Evolutionary conservation across 1,140 invertebrate species (phyloP).

Genomic region (Archegozetes longisetosus): DNA sequence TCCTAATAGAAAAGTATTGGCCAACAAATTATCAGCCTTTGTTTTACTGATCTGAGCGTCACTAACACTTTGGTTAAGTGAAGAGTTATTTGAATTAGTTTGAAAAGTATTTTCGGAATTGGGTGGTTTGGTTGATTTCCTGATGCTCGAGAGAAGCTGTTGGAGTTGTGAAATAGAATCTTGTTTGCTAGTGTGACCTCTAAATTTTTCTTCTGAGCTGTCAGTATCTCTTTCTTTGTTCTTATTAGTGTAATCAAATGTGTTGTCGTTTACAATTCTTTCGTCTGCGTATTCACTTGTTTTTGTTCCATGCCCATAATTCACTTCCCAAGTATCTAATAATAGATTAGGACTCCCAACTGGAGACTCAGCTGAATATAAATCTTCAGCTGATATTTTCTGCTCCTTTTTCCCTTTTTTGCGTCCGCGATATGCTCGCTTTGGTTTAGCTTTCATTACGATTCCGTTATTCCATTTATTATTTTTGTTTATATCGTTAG

Average conservation of each 20-base stretch:
- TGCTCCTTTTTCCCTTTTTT: conserved; percentile 1
- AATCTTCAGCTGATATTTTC: conserved; percentile 6
- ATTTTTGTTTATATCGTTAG: conserved; percentile 2
- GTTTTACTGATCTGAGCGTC: conserved; percentile 26
- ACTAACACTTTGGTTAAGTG: conserved; percentile 23
- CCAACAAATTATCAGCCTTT: conserved; percentile 30
- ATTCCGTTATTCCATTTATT: too few relatives aligned
- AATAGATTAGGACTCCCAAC: conserved; percentile 2
- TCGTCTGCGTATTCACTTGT: background rate
- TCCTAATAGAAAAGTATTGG: background rate
- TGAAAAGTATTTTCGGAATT: too few relatives aligned
- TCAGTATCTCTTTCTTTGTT: background rate
- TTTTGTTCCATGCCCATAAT: background rate
- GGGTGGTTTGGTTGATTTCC: background rate
- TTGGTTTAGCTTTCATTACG: background rate
- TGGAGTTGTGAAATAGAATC: too few relatives aligned
- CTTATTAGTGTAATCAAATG: background rate
- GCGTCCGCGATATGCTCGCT: background rate
- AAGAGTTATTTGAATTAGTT: conserved; percentile 25
- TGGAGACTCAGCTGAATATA: conserved; percentile 9
- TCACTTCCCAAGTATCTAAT: background rate
- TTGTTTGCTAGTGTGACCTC: too few relatives aligned
- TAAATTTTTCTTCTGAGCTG: background rate
- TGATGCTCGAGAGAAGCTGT: background rate
- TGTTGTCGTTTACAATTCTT: background rate